phyloP scores from a whole-genome alignment of 2,888 invertebrate species.

The Platynereis dumerilii region DNA sequence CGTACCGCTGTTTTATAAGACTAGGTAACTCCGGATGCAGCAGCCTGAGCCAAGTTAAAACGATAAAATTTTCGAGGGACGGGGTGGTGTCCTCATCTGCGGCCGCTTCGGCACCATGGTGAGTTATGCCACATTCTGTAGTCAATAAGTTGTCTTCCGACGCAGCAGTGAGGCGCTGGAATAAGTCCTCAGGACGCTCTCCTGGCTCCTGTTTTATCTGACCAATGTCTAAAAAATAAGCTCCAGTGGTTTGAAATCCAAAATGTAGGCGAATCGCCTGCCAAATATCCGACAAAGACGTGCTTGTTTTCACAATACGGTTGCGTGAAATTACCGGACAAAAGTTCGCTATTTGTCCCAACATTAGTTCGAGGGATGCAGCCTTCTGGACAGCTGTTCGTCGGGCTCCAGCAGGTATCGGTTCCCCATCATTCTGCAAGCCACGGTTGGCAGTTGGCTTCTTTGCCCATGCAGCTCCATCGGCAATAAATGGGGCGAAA shows the following conservation, averaged over 20 bases:
- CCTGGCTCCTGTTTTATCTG: constrained; percentile 31
- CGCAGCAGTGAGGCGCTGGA: constrained; percentile 33
- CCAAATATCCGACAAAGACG: constrained; percentile 23
- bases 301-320: constrained; percentile 21
- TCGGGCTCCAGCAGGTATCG: constrained; percentile 14
- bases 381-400: constrained; percentile 31
- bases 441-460: constrained; percentile 28
- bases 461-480: constrained; percentile 31
- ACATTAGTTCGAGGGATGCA: constrained; percentile 34
- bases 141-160: constrained; percentile 36
- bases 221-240: constrained; percentile 36
- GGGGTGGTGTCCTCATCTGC: constrained; percentile 33
- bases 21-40: constrained; percentile 30
- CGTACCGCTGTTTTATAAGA: constrained; percentile 38
- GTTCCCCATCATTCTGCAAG: constrained; percentile 30
- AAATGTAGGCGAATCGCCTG: constrained; percentile 37
- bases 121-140: constrained; percentile 20
- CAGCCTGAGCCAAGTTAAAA: constrained; percentile 35
- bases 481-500: constrained; percentile 32
- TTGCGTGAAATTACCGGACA: constrained; percentile 24
- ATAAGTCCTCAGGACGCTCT: constrained; percentile 38
- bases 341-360: constrained; percentile 37
- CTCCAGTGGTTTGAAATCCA: constrained; percentile 42
- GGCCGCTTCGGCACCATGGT: constrained; percentile 12
- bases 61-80: constrained; percentile 36